phyloP scores from a whole-genome alignment of 2,888 invertebrate genomes.

The Megastigmus dorsalis region DNA sequence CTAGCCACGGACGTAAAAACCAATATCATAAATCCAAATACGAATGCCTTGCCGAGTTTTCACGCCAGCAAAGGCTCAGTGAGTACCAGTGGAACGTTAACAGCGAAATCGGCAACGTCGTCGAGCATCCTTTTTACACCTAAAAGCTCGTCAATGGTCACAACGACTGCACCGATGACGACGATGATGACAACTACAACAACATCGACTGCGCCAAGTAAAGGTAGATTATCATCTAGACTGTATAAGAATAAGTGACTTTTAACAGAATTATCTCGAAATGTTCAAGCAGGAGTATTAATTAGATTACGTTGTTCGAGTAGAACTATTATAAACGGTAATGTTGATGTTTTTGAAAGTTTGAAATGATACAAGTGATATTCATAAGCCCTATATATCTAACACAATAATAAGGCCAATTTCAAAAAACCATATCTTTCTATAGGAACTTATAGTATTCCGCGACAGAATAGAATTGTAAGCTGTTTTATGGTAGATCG shows the following conservation, averaged over 20 bases:
- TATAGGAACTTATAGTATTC: not conserved
- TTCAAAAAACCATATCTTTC: not conserved
- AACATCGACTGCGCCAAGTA: conserved; percentile 57
- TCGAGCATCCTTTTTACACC: conserved; percentile 66
- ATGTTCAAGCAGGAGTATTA: conserved; percentile 8
- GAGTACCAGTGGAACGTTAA: conserved; percentile 56
- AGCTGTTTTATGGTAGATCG: not conserved
- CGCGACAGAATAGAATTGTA: not conserved
- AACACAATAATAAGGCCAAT: not conserved
- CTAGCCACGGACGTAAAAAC: conserved; percentile 40
- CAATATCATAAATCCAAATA: conserved; percentile 54
- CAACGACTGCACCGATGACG: no score
- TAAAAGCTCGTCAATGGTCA: conserved; percentile 58
- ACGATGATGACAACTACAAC: conserved; percentile 57
- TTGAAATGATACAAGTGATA: not conserved
- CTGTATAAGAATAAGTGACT: conserved; percentile 22
- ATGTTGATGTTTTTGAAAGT: conserved; percentile 2
- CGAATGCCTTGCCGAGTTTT: conserved; percentile 59
- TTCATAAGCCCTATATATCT: conserved; percentile 26
- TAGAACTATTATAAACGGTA: not conserved
- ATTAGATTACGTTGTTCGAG: conserved; percentile 1
- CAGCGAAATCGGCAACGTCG: conserved; percentile 59
- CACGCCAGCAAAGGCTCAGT: conserved; percentile 63
- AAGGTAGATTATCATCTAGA: conserved; percentile 64
- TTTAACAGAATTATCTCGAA: not conserved